These are phyloP conservation scores for Calliopum simillimum DNA, from an alignment of 2,888 invertebrate genomes.

Conservation along the genomic window DNA sequence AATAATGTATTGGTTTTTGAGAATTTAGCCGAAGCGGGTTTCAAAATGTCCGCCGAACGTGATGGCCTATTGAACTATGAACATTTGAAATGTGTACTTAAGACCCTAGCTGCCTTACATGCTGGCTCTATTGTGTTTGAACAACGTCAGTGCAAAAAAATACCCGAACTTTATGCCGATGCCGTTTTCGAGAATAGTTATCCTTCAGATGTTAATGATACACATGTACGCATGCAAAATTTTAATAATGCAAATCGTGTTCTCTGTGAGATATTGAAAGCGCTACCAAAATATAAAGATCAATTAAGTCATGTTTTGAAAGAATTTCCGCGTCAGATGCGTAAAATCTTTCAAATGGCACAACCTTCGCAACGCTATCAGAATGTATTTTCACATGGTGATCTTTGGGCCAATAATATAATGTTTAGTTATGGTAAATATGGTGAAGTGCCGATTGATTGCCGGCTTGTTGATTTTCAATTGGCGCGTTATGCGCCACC, in stretches of 20 bases:
- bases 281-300: slow-evolving; percentile 58
- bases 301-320: slow-evolving; percentile 53
- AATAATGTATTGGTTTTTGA: slow-evolving; percentile 67
- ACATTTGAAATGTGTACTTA: slow-evolving; percentile 65
- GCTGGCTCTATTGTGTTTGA: slow-evolving; percentile 68
- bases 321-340: slow-evolving; percentile 54
- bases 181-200: slow-evolving; percentile 65
- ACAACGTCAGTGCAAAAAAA: slow-evolving; percentile 45
- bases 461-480: slow-evolving; percentile 78
- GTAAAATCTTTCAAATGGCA: slow-evolving; percentile 57
- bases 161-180: slow-evolving; percentile 55
- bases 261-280: slow-evolving; percentile 57
- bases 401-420: slow-evolving; percentile 69
- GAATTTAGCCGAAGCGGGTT: slow-evolving; percentile 63
- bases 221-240: slow-evolving; percentile 55
- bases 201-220: slow-evolving; percentile 51
- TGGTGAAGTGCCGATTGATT: slow-evolving; percentile 69
- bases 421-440: slow-evolving; percentile 63
- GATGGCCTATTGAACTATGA: slow-evolving; percentile 62
- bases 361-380: slow-evolving; percentile 61
- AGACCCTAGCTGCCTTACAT: slow-evolving; percentile 66
- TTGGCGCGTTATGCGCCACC: slow-evolving; percentile 75
- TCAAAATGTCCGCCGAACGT: slow-evolving; percentile 56
- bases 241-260: slow-evolving; percentile 58
- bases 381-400: slow-evolving; percentile 68